Conservation (phyloP, 2,797 vertebrate species). For the Urosaurus nigricauda region DNA sequence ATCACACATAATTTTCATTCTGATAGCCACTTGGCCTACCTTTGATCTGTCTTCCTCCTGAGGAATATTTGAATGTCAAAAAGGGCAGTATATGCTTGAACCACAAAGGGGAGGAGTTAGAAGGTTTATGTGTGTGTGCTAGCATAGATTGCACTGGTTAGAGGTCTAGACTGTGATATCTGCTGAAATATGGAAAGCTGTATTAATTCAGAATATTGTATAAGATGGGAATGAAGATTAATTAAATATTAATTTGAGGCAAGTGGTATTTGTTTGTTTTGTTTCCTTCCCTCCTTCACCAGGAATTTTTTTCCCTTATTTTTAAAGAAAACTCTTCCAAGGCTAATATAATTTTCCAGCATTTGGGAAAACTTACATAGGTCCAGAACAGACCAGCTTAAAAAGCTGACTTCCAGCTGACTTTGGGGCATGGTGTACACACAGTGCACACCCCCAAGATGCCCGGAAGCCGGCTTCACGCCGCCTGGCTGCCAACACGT, state of each 20-base stretch:
- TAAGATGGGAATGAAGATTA: not conserved
- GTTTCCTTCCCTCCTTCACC: not conserved
- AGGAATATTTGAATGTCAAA: conserved; percentile 42
- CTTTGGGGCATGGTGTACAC: too few relatives aligned
- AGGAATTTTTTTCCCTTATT: not conserved
- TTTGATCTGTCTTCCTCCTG: conserved; percentile 23
- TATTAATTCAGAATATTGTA: not conserved
- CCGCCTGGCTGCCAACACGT: too few relatives aligned
- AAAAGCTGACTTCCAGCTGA: too few relatives aligned
- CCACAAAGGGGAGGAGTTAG: not conserved
- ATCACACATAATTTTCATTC: conserved; percentile 27
- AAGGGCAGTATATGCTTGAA: conserved; percentile 9
- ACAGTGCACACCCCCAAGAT: too few relatives aligned
- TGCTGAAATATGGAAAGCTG: not conserved
- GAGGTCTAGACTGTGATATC: not conserved
- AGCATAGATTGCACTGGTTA: not conserved
- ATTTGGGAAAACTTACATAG: not conserved
- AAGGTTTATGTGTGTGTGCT: not conserved
- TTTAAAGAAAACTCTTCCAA: not conserved
- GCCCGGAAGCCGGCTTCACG: too few relatives aligned
- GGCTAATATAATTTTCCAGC: too few relatives aligned
- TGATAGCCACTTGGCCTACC: not conserved
- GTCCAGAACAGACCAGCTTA: too few relatives aligned
- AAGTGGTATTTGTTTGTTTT: not conserved
- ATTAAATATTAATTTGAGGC: not conserved